Percentiles rank a stretch among this genome's conserved stretches.
phyloP scores from a whole-genome alignment of 2,888 invertebrate species.

The Hirudinaria manillensis region DNA sequence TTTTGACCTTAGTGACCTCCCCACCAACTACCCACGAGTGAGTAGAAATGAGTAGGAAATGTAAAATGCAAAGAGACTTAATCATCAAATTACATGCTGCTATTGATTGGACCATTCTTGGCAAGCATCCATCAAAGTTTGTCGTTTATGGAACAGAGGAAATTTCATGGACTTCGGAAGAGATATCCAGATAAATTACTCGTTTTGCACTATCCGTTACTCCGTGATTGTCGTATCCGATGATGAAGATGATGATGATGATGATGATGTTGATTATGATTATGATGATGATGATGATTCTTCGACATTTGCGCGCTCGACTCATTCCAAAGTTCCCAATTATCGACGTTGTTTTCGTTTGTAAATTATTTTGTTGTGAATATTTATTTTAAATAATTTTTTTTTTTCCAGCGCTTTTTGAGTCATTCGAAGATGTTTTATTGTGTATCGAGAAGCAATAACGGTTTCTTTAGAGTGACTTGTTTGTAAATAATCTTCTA shows the following conservation, averaged over 20 bases:
- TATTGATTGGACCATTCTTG: not conserved
- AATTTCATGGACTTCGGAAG: no score
- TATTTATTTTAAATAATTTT: constrained; percentile 8
- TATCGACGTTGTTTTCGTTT: not conserved
- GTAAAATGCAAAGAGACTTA: not conserved
- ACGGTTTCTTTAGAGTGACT: constrained; percentile 13
- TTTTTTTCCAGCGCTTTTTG: not conserved
- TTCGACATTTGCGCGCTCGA: no score
- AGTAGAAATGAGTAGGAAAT: no score
- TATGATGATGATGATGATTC: not conserved
- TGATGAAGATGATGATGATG: constrained; percentile 36
- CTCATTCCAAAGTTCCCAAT: no score
- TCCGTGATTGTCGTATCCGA: not conserved
- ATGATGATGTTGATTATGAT: constrained; percentile 24
- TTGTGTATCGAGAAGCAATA: constrained; percentile 25
- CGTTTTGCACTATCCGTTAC: no score
- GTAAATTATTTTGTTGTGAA: constrained; percentile 3
- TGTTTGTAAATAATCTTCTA: constrained; percentile 13
- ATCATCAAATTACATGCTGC: not conserved
- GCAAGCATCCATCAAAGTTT: constrained; percentile 7
- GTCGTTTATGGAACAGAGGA: not conserved
- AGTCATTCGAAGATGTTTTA: not conserved
- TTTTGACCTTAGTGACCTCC: not conserved
- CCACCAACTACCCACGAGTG: no score
- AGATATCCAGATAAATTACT: no score